Conservation (phyloP, 2,113 vertebrate species). For the Electrona antarctica region DNA sequence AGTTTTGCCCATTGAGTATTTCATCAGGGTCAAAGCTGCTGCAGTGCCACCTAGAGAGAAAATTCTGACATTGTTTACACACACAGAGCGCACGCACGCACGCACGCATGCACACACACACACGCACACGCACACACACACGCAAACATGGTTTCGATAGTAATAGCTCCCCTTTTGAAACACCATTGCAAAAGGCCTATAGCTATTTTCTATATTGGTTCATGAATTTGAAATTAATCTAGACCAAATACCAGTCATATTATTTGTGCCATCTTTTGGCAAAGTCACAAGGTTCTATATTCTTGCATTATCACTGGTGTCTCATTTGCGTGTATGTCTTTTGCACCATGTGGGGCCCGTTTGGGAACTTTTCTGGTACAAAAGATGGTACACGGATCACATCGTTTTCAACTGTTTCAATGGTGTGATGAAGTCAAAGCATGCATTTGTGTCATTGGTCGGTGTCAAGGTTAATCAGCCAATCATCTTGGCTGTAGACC, state of each 20-base stretch:
- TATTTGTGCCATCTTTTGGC: conserved; percentile 45
- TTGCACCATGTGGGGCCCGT: too few relatives aligned
- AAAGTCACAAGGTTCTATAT: conserved; percentile 19
- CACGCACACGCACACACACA: conserved; percentile 11
- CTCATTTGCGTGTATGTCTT: too few relatives aligned
- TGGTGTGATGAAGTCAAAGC: conserved; percentile 42
- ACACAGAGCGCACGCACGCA: conserved; percentile 22
- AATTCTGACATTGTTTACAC: conserved; percentile 65
- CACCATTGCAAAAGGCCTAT: background rate
- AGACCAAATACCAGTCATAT: background rate
- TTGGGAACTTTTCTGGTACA: too few relatives aligned
- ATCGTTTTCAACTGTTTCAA: conserved; percentile 34
- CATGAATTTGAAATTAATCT: background rate
- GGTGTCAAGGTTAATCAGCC: conserved; percentile 17
- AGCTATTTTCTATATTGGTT: background rate
- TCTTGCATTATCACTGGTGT: conserved; percentile 20
- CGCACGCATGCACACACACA: conserved; percentile 11
- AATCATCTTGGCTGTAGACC: conserved; percentile 15
- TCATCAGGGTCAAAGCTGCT: conserved; percentile 57
- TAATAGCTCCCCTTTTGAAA: background rate
- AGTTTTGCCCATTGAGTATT: conserved; percentile 47
- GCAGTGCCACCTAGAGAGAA: conserved; percentile 68
- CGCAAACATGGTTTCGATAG: background rate
- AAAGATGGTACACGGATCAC: background rate
- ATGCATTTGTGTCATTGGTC: conserved; percentile 37